Evolutionary conservation across 1,140 invertebrate species (phyloP).

Genomic region (Scaptodrosophila lebanonensis): DNA sequence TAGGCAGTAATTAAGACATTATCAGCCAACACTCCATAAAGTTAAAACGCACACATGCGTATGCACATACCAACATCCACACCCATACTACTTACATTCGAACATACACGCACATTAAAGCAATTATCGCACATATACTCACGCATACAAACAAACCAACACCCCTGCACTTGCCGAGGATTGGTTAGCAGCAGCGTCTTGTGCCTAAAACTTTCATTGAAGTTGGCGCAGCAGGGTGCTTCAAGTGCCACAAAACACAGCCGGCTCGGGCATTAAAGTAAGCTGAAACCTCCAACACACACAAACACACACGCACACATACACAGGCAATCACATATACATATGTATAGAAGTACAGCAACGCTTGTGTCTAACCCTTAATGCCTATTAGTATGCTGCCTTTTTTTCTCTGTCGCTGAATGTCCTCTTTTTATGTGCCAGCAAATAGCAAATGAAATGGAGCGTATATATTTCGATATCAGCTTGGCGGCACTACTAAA

Average conservation of each 20-base stretch:
- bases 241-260: conserved; percentile 19
- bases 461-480: too few species aligned
- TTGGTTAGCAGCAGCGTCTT: background rate
- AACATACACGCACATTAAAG: conserved; percentile 49
- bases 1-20: conserved; percentile 74
- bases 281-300: conserved; percentile 56
- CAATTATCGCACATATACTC: conserved; percentile 57
- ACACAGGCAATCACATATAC: background rate
- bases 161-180: background rate
- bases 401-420: conserved; percentile 27
- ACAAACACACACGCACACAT: conserved; percentile 7
- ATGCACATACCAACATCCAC: too few species aligned
- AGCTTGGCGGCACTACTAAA: too few species aligned
- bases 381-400: conserved; percentile 60
- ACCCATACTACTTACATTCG: too few species aligned
- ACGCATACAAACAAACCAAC: conserved; percentile 1
- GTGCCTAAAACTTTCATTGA: conserved; percentile 47
- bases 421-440: conserved; percentile 51
- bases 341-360: conserved; percentile 40
- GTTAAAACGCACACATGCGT: conserved; percentile 72
- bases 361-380: conserved; percentile 72
- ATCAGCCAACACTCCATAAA: conserved; percentile 73
- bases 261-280: conserved; percentile 49
- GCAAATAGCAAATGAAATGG: too few species aligned
- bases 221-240: conserved; percentile 42